Conservation (phyloP, 2,113 vertebrate genomes). For the Micronisus gabar region DNA sequence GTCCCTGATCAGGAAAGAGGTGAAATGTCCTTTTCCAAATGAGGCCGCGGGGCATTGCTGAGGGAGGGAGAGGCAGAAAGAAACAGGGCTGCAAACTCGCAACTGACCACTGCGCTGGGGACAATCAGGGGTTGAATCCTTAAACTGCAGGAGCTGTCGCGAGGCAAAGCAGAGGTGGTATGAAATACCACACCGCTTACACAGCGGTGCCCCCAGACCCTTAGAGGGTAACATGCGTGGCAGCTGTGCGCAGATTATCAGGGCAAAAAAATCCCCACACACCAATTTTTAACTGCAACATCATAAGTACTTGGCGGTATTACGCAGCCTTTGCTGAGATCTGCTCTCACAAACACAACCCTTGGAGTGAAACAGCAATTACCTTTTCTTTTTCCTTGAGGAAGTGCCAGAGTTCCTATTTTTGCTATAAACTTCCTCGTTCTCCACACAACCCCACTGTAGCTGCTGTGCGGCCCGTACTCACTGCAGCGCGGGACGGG, state of each 20-base stretch:
- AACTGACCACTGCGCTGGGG: background rate
- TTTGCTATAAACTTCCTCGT: conserved; percentile 44
- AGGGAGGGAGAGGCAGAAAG: background rate
- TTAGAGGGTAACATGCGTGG: too few relatives aligned
- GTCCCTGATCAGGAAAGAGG: background rate
- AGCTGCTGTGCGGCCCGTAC: background rate
- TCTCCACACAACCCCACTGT: background rate
- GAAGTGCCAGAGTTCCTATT: conserved; percentile 45
- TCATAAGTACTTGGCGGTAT: background rate
- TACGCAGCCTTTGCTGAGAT: background rate
- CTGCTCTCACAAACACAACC: background rate
- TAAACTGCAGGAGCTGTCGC: background rate
- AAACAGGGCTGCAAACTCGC: background rate
- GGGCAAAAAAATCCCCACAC: background rate
- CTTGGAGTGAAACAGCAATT: background rate
- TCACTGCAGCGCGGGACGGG: accelerated
- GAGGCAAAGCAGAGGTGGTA: background rate
- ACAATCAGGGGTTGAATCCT: background rate
- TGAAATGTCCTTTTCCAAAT: background rate
- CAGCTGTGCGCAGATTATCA: background rate
- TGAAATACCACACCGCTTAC: background rate
- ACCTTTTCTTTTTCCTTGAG: background rate
- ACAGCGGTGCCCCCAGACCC: background rate
- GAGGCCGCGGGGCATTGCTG: background rate
- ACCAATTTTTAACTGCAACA: background rate